Conservation (phyloP, 2,113 vertebrate species). For the Cervus canadensis region DNA sequence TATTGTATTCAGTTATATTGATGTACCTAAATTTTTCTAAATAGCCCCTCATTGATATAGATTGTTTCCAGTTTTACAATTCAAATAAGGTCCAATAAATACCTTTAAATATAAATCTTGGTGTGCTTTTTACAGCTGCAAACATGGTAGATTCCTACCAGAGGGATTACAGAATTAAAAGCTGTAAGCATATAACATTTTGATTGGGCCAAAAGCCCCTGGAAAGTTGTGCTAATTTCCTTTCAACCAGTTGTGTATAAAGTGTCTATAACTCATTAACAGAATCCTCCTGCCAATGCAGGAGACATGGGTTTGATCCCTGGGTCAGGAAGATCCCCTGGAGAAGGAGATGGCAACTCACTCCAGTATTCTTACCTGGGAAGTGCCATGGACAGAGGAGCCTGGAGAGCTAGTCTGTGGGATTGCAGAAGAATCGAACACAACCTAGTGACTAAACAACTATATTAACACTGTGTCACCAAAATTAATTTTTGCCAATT, state of each 20-base stretch:
- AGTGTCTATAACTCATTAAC: background rate
- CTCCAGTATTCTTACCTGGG: background rate
- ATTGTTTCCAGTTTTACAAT: background rate
- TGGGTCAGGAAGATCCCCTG: background rate
- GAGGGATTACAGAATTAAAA: background rate
- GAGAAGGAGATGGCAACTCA: background rate
- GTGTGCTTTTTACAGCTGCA: background rate
- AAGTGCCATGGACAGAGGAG: background rate
- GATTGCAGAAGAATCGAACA: background rate
- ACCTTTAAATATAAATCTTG: background rate
- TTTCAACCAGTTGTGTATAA: background rate
- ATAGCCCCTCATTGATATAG: background rate
- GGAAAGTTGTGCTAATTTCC: background rate
- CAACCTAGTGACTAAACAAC: background rate
- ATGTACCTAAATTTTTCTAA: background rate
- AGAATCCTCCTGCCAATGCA: background rate
- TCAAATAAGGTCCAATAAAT: background rate
- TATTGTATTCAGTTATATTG: background rate
- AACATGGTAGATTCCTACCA: background rate
- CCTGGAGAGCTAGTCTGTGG: background rate
- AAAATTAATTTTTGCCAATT: background rate
- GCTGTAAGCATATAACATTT: background rate
- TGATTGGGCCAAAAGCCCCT: background rate
- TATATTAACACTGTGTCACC: background rate
- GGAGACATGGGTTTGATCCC: background rate